Evolutionary conservation across 2,888 invertebrate genomes (phyloP).

Genomic region (Dynastes tityus): DNA sequence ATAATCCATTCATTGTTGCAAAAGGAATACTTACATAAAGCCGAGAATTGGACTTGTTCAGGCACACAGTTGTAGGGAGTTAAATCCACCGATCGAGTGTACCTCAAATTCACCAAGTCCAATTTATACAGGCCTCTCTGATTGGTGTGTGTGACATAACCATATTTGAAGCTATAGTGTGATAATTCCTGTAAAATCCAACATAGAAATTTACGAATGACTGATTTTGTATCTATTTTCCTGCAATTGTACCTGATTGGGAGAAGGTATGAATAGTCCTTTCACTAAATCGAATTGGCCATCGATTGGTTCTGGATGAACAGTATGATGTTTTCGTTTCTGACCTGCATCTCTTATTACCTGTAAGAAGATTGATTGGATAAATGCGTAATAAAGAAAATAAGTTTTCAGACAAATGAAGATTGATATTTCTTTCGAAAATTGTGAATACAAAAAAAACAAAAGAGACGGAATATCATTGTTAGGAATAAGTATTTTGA

Average conservation of each 20-base stretch:
- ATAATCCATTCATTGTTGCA: too few relatives aligned
- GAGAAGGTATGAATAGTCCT: constrained; percentile 76
- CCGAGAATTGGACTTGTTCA: constrained; percentile 79
- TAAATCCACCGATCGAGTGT: constrained; percentile 81
- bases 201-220: not conserved
- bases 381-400: too few relatives aligned
- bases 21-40: constrained; percentile 76
- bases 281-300: constrained; percentile 83
- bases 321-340: constrained; percentile 81
- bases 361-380: constrained; percentile 60
- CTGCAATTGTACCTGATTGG: constrained; percentile 70
- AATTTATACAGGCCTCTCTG: constrained; percentile 83
- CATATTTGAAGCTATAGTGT: constrained; percentile 78
- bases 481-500: too few relatives aligned
- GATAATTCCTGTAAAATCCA: constrained; percentile 70
- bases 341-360: constrained; percentile 83
- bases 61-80: constrained; percentile 83
- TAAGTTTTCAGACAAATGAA: too few relatives aligned
- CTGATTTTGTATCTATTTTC: not conserved
- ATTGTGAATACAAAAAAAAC: too few relatives aligned
- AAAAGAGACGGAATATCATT: too few relatives aligned
- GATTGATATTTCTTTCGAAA: too few relatives aligned
- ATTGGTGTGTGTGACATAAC: constrained; percentile 82
- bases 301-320: constrained; percentile 83
- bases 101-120: constrained; percentile 80